These are phyloP conservation scores for Lycaon pictus DNA, from an alignment of 2,113 vertebrate species.

Conservation along the genomic window DNA sequence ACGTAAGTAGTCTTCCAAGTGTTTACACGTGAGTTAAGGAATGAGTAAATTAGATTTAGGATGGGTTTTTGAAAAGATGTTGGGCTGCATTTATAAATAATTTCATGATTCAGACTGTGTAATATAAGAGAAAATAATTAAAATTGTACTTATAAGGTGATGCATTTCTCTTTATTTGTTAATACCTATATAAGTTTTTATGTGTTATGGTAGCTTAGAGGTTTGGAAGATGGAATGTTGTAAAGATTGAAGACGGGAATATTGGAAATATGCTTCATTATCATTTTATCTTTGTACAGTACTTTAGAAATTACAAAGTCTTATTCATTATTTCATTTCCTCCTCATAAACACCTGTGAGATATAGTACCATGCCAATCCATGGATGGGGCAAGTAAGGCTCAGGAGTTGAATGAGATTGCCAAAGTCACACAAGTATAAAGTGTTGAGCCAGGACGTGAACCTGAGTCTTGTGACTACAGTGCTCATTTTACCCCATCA, in stretches of 20 bases:
- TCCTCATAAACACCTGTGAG: background rate
- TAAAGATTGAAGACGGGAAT: background rate
- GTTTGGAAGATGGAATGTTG: background rate
- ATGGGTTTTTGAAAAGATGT: background rate
- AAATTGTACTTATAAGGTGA: background rate
- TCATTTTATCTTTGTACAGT: background rate
- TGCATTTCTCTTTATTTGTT: slow-evolving; percentile 11
- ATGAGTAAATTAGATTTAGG: background rate
- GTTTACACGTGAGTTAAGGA: background rate
- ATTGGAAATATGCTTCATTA: background rate
- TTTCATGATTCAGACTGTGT: background rate
- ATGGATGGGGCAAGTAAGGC: background rate
- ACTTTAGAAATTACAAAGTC: background rate
- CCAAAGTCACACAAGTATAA: background rate
- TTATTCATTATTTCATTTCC: background rate
- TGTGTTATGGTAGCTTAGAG: background rate
- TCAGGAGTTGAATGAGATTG: background rate
- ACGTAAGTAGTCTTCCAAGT: background rate
- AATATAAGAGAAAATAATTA: background rate
- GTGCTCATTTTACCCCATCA: background rate
- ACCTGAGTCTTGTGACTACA: background rate
- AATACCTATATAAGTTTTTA: background rate
- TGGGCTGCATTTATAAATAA: background rate
- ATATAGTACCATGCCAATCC: fast-evolving
- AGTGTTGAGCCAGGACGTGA: background rate